phyloP scores from a whole-genome alignment of 2,888 invertebrate species.

The Drymonia ruficornis region DNA sequence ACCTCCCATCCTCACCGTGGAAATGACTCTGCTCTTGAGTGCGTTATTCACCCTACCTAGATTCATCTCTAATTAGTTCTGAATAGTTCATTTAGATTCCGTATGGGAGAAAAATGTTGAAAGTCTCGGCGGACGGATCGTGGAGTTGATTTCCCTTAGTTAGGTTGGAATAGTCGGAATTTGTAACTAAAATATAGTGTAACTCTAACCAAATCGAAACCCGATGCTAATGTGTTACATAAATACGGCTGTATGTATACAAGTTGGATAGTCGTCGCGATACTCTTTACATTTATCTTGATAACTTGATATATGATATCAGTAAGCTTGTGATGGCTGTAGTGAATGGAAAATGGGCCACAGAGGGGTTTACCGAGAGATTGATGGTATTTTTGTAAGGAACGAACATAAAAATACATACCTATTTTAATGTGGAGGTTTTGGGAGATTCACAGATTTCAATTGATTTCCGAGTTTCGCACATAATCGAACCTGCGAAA shows the following conservation, averaged over 20 bases:
- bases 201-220: no score
- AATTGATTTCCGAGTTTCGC: no score
- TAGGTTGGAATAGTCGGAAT: no score
- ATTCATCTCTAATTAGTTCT: neutral
- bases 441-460: no score
- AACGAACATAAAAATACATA: slow-evolving; percentile 1
- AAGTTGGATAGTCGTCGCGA: neutral
- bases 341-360: neutral
- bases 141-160: no score
- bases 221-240: no score
- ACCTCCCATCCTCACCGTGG: neutral
- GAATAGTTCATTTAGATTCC: neutral
- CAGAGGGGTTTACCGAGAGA: slow-evolving; percentile 11
- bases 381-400: slow-evolving; percentile 23
- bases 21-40: neutral
- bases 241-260: no score
- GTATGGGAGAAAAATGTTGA: neutral
- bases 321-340: slow-evolving; percentile 3
- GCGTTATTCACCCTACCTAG: neutral
- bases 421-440: no score
- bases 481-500: no score
- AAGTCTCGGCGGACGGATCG: no score
- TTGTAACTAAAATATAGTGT: no score
- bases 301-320: slow-evolving; percentile 17
- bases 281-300: neutral